Conservation (phyloP, 2,113 vertebrate genomes). For the Plotosus lineatus region DNA sequence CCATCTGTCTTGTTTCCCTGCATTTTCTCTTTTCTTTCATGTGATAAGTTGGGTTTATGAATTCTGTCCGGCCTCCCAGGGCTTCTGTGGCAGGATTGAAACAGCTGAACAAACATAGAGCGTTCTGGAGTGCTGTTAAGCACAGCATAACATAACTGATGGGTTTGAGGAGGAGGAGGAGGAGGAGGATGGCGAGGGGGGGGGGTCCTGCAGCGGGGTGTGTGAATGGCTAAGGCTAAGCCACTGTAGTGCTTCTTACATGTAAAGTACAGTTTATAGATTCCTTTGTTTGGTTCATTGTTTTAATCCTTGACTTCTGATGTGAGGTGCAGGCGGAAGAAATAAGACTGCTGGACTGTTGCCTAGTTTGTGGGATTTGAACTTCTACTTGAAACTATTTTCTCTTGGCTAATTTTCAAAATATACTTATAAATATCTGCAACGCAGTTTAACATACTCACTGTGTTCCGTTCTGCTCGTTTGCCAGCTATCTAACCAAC, state of each 20-base stretch:
- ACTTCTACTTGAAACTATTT: neutral
- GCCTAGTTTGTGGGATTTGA: neutral
- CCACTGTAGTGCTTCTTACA: neutral
- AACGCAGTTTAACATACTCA: constrained; percentile 5
- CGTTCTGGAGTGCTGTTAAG: constrained; percentile 52
- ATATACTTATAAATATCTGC: neutral
- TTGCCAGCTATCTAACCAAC: neutral
- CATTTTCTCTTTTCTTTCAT: constrained; percentile 47
- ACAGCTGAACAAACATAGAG: constrained; percentile 79
- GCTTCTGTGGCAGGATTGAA: constrained; percentile 67
- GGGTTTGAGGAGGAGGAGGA: constrained; percentile 6
- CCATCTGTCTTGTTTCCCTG: constrained; percentile 44
- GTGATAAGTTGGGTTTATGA: constrained; percentile 76
- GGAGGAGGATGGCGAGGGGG: constrained; percentile 3
- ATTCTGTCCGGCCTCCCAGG: constrained; percentile 72
- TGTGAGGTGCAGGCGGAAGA: neutral
- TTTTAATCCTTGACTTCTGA: neutral
- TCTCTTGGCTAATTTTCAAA: neutral
- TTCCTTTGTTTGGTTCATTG: neutral
- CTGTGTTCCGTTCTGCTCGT: neutral
- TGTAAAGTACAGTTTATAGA: constrained; percentile 19
- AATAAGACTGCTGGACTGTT: neutral
- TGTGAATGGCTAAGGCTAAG: constrained; percentile 22
- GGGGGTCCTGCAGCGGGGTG: constrained; percentile 23
- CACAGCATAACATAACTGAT: constrained; percentile 52